Evolutionary conservation across 2,888 invertebrate species (phyloP).

Genomic region (Cryptophagus acutangulus): DNA sequence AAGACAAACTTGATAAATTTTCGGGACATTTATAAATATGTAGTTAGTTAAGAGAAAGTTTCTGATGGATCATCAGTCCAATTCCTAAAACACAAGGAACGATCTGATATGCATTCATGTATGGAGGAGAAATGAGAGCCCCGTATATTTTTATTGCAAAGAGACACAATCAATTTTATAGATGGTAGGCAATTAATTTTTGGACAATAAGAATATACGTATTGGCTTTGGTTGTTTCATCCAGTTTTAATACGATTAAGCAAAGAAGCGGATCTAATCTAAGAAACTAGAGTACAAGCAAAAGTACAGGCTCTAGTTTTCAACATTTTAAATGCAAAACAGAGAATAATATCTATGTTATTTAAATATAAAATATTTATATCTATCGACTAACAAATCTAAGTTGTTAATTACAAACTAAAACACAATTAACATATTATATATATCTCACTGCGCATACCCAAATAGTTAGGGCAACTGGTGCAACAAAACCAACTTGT

Average conservation of each 20-base stretch:
- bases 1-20: too few relatives aligned
- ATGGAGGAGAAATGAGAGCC: conserved; percentile 18
- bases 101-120: conserved; percentile 41
- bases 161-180: conserved; percentile 41
- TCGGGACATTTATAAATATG: conserved; percentile 33
- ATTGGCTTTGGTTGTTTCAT: neutral
- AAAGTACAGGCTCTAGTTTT: conserved; percentile 24
- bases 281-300: conserved; percentile 15
- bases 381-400: conserved; percentile 7
- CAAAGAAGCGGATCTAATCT: conserved; percentile 15
- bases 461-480: conserved; percentile 21
- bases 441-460: conserved; percentile 28
- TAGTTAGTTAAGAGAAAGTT: too few relatives aligned
- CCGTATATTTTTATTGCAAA: conserved; percentile 28
- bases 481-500: conserved; percentile 12
- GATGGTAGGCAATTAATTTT: conserved; percentile 13
- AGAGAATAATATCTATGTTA: conserved; percentile 10
- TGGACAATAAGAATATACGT: conserved; percentile 8
- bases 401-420: conserved; percentile 12
- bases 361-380: conserved; percentile 18
- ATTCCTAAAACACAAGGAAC: conserved; percentile 19
- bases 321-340: conserved; percentile 11
- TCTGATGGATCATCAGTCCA: conserved; percentile 30
- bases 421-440: conserved; percentile 20
- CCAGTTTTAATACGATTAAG: conserved; percentile 12